Conservation (phyloP, 2,113 vertebrate species). For the Catagonus wagneri region DNA sequence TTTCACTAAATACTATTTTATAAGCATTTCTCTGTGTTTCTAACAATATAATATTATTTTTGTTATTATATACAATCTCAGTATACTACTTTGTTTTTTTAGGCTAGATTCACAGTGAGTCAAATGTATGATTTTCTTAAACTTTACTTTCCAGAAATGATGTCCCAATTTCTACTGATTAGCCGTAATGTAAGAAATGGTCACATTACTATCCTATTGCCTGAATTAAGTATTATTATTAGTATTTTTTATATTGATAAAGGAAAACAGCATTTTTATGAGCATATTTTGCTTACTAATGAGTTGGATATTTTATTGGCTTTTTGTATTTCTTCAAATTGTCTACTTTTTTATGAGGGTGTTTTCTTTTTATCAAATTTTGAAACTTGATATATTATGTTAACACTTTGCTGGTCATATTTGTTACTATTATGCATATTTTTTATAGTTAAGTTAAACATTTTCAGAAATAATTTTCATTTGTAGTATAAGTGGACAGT, state of each 20-base stretch:
- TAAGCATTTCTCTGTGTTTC: conserved; percentile 23
- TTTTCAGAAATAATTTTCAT: background rate
- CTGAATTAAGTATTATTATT: background rate
- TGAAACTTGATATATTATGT: background rate
- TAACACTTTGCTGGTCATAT: background rate
- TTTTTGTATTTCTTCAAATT: background rate
- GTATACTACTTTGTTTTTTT: background rate
- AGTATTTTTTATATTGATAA: background rate
- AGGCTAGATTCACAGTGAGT: background rate
- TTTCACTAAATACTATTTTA: conserved; percentile 15
- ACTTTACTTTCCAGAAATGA: background rate
- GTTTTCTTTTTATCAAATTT: background rate
- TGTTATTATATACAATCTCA: background rate
- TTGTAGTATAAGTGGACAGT: background rate
- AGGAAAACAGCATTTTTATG: background rate
- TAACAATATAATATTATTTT: too few species aligned
- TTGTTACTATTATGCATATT: background rate
- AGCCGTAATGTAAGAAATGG: background rate
- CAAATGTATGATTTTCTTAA: conserved; percentile 17
- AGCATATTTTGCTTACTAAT: background rate
- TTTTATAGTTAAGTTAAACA: background rate
- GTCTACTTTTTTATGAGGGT: background rate
- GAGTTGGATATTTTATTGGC: background rate
- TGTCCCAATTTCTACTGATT: background rate
- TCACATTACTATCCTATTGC: background rate